Evolutionary conservation across 2,888 invertebrate genomes (phyloP), one percentile per base, ranked within the genome.

Genomic region (Carcina quercana): DNA sequence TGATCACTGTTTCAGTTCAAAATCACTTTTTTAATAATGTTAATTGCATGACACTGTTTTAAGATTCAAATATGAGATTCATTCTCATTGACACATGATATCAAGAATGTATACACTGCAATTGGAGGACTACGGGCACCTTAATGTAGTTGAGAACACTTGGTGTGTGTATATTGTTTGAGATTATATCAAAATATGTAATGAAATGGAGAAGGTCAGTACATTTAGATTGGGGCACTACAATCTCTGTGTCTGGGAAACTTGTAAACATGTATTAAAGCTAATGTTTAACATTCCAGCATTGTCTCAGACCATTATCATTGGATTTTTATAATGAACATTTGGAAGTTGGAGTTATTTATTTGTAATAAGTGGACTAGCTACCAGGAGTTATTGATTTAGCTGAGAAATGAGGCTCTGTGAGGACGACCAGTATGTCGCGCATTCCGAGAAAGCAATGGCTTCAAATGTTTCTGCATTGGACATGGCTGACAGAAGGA

Each of bases 271-370:
- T 74, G 63, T 78, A 83, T 80, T 83, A 83, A 84, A 84, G 71
- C 62, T 78, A 70, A 73, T 74, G 66, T 85, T 85, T 85, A 78
- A 85, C 66, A 82, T 85, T 85, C 76, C 85, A 85, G 85, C 84
- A 68, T 65, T 71, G 67, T 72, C 53, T 68, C 67, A 76, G 64
- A 75, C 66, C 65, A 49, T 62, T 69, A 72, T 74, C 63, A 76
- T 76, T 76, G 80, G 80, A 78, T 64, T 75, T 78, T 74, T 67
- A 65, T 75, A 69, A 73, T 71, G 68, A 74, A 53, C 69, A 65
- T 75, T 74, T 55, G 79, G 79, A 78, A 69, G 66, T 75, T 59
- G 80, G 76, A 72, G 69, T 76, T 63, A 52, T 79, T 76, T 74
- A 65, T 79, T 75, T 72, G 55, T 76, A 56, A 68, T 66, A 60